phyloP scores from a whole-genome alignment of 2,888 invertebrate genomes.

The Perizoma affinitatum region DNA sequence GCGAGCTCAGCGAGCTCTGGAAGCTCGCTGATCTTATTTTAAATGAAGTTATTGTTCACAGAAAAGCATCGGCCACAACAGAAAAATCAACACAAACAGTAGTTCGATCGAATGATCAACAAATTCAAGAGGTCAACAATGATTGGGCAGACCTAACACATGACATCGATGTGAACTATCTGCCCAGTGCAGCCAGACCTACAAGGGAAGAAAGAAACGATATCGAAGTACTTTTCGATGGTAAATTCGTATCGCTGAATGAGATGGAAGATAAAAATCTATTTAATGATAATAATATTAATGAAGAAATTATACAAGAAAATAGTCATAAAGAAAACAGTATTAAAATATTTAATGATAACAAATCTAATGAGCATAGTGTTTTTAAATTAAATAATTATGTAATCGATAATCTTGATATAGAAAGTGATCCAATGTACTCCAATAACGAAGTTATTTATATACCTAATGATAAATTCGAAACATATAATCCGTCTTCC shows the following conservation, averaged over 20 bases:
- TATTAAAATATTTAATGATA: slow-evolving; percentile 16
- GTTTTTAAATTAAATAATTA: slow-evolving; percentile 16
- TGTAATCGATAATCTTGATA: slow-evolving; percentile 15
- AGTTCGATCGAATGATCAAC: slow-evolving; percentile 15
- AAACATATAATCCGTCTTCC: slow-evolving; percentile 4
- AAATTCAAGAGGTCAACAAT: slow-evolving; percentile 33
- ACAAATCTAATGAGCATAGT: slow-evolving; percentile 8
- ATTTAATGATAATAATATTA: slow-evolving; percentile 21
- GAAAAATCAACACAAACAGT: slow-evolving; percentile 8
- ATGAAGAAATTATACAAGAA: slow-evolving; percentile 30
- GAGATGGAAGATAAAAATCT: slow-evolving; percentile 38
- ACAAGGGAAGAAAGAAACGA: slow-evolving; percentile 56
- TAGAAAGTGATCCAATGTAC: slow-evolving; percentile 13
- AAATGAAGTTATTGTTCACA: slow-evolving; percentile 24
- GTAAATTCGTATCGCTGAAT: slow-evolving; percentile 56
- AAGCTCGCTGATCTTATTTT: not conserved
- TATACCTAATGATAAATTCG: slow-evolving; percentile 8
- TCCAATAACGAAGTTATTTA: slow-evolving; percentile 14
- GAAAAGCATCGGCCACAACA: slow-evolving; percentile 8
- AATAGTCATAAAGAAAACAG: slow-evolving; percentile 17
- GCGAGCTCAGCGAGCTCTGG: too few relatives aligned
- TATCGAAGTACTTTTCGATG: slow-evolving; percentile 55
- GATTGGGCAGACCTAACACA: slow-evolving; percentile 66
- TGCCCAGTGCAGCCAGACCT: slow-evolving; percentile 49
- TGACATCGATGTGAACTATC: slow-evolving; percentile 70